phyloP scores from a whole-genome alignment of 2,113 vertebrate species.

The Megaceryle maxima region DNA sequence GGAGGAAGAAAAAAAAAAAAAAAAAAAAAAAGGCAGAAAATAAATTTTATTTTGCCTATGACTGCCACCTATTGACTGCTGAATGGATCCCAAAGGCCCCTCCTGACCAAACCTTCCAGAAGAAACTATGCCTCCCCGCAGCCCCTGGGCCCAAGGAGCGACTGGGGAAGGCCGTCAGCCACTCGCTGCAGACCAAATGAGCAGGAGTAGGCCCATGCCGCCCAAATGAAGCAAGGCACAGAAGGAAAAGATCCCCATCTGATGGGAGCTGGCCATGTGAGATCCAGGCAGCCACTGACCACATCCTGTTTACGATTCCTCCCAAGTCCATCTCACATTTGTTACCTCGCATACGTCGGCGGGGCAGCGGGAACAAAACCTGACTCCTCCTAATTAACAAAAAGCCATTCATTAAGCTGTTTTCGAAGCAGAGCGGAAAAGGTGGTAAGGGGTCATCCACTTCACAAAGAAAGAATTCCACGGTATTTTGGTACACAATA shows the following conservation, averaged over 20 bases:
- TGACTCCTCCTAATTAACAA: neutral
- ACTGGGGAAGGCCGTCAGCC: neutral
- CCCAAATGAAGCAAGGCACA: neutral
- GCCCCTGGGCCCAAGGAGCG: neutral
- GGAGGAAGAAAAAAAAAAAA: neutral
- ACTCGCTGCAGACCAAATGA: neutral
- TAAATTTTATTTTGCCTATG: neutral
- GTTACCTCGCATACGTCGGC: neutral
- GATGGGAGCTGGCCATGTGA: neutral
- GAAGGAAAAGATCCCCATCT: neutral
- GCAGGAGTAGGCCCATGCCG: neutral
- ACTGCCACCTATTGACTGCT: conserved; percentile 59
- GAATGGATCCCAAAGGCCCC: neutral
- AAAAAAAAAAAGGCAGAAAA: neutral
- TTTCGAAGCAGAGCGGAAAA: neutral
- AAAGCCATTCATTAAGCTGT: neutral
- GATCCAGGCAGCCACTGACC: neutral
- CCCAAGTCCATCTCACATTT: neutral
- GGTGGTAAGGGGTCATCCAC: neutral
- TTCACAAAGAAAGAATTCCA: neutral
- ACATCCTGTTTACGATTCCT: neutral
- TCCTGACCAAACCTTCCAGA: neutral
- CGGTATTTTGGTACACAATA: neutral
- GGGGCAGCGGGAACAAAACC: neutral
- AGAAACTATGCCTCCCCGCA: neutral